Percentiles rank a stretch among this genome's conserved stretches.
phyloP scores from a whole-genome alignment of 2,888 invertebrate genomes.

The Exephanes ischioxanthus region DNA sequence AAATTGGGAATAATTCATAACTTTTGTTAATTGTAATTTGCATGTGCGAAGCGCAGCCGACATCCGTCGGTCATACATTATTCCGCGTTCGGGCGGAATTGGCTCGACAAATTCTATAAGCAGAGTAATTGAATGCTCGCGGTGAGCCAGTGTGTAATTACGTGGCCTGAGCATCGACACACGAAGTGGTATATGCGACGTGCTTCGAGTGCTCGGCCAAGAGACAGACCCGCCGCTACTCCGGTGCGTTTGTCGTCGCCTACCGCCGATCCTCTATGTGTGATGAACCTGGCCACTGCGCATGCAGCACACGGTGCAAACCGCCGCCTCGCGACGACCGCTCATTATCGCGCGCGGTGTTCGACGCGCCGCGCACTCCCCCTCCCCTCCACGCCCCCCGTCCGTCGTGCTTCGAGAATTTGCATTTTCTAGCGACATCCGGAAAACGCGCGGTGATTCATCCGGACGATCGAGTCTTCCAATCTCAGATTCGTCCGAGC shows the following conservation, averaged over 20 bases:
- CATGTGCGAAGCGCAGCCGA: slow-evolving; percentile 10
- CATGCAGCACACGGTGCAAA: slow-evolving; percentile 53
- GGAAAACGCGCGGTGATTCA: slow-evolving; percentile 61
- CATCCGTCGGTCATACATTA: slow-evolving; percentile 45
- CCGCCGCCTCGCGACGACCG: slow-evolving; percentile 31
- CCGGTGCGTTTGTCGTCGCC: slow-evolving; percentile 37
- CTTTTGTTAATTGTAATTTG: not conserved
- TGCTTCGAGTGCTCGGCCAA: slow-evolving; percentile 38
- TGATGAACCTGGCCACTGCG: slow-evolving; percentile 40
- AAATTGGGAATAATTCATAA: not conserved
- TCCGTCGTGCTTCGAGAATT: slow-evolving; percentile 36
- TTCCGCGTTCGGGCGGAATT: slow-evolving; percentile 57
- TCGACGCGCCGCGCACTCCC: slow-evolving; percentile 20
- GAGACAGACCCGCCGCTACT: slow-evolving; percentile 25
- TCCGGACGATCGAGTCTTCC: slow-evolving; percentile 39
- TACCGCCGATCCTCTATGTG: not conserved
- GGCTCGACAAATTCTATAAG: slow-evolving; percentile 66
- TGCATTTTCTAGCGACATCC: slow-evolving; percentile 64
- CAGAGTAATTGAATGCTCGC: slow-evolving; percentile 67
- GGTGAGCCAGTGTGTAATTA: slow-evolving; percentile 67
- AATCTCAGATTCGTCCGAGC: slow-evolving; percentile 3
- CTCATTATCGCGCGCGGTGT: slow-evolving; percentile 58
- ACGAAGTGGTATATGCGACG: slow-evolving; percentile 28
- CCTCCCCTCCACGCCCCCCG: not conserved
- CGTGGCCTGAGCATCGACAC: slow-evolving; percentile 56